A percentile compares a stretch with the other conserved stretches of the same genome.
These are phyloP conservation scores for Petrocephalus schoutedeni DNA, from an alignment of 2,797 vertebrate species.

Conservation along the genomic window DNA sequence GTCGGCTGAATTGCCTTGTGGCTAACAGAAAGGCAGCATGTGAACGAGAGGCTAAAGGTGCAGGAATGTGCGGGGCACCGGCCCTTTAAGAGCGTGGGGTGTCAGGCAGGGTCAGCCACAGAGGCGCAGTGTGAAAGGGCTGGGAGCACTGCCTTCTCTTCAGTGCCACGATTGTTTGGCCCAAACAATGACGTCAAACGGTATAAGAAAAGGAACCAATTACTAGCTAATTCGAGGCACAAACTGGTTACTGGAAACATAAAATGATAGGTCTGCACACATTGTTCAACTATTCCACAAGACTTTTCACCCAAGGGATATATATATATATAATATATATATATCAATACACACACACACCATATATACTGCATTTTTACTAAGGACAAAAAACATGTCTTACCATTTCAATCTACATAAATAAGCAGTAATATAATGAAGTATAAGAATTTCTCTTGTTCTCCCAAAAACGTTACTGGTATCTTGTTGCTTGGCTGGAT, in stretches of 20 bases:
- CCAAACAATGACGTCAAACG: background rate
- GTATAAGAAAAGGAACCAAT: background rate
- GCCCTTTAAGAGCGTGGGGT: background rate
- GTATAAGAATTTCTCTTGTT: background rate
- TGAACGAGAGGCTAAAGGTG: background rate
- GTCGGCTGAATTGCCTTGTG: background rate
- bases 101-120: background rate
- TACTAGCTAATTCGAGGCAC: background rate
- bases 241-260: background rate
- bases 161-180: background rate
- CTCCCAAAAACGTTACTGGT: background rate
- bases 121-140: background rate
- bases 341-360: no score
- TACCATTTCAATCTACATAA: background rate
- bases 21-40: background rate
- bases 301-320: background rate
- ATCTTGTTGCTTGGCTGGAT: background rate
- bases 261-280: background rate
- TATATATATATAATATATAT: background rate
- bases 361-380: background rate
- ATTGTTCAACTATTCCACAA: background rate
- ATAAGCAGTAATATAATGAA: background rate
- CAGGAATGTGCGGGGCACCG: background rate
- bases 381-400: background rate
- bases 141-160: background rate